Conservation (phyloP, 2,888 invertebrate genomes). For the Polymixis flavicincta region DNA sequence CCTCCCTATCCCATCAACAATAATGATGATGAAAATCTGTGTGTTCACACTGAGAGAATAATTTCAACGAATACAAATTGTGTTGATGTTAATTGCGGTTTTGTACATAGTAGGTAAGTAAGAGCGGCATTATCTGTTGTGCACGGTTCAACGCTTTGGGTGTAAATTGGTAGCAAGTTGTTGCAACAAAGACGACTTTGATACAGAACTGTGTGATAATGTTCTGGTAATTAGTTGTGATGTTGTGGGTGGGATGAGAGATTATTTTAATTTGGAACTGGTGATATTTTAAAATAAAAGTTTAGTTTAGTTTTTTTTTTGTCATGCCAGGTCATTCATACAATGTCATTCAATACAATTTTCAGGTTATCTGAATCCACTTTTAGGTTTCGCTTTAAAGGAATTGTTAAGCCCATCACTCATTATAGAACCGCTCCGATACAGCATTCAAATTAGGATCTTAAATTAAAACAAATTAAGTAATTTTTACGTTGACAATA, state of each 20-base stretch:
- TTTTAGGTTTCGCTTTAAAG: no score
- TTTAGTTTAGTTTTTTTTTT: no score
- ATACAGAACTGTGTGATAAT: constrained; percentile 48
- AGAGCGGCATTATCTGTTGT: constrained; percentile 62
- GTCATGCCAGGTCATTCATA: no score
- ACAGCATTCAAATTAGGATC: no score
- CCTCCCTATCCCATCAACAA: constrained; percentile 45
- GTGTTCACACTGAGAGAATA: constrained; percentile 49
- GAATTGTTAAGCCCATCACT: no score
- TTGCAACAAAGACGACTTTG: constrained; percentile 56
- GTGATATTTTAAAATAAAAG: neutral
- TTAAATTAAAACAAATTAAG: no score
- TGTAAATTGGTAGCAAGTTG: constrained; percentile 60
- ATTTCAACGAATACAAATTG: constrained; percentile 59
- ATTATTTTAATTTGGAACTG: neutral
- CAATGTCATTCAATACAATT: no score
- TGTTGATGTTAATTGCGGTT: constrained; percentile 61
- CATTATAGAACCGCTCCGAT: no score
- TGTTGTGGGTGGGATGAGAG: neutral
- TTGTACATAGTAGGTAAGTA: constrained; percentile 51
- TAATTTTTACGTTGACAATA: no score
- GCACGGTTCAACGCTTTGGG: constrained; percentile 61
- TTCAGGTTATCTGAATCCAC: no score
- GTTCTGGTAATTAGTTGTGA: constrained; percentile 45
- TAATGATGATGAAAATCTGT: constrained; percentile 65